Evolutionary conservation across 2,888 invertebrate genomes (phyloP).

Genomic region (Pyralis farinalis): DNA sequence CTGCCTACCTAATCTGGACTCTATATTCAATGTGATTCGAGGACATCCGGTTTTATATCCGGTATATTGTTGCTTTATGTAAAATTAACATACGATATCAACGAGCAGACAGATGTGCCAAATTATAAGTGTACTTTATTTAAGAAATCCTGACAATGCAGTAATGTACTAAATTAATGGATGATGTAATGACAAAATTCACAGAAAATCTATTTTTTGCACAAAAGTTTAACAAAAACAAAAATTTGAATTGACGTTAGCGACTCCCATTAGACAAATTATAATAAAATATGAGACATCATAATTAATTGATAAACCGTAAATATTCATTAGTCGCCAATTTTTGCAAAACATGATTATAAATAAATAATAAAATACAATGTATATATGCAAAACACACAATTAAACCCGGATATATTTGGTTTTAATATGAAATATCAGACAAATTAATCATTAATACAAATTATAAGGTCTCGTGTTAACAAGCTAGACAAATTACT

Average conservation of each 20-base stretch:
- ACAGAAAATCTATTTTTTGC: no score
- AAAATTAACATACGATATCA: no score
- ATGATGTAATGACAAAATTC: no score
- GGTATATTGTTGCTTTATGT: no score
- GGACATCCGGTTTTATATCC: no score
- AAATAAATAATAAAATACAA: slow-evolving; percentile 1
- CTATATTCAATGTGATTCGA: no score
- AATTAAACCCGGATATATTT: slow-evolving; percentile 9
- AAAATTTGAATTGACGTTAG: slow-evolving; percentile 14
- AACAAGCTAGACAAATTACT: slow-evolving; percentile 11
- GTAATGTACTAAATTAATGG: no score
- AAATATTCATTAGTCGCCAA: slow-evolving; percentile 1
- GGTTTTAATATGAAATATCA: slow-evolving; percentile 10
- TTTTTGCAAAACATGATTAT: neutral
- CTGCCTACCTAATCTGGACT: no score
- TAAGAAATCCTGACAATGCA: no score
- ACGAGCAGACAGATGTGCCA: no score
- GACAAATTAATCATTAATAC: slow-evolving; percentile 9
- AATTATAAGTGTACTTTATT: no score
- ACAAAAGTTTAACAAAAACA: neutral
- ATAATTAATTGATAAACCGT: neutral
- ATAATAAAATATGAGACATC: neutral
- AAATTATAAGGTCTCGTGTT: slow-evolving; percentile 11
- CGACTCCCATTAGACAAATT: slow-evolving; percentile 7
- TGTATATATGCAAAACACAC: slow-evolving; percentile 2